A percentile compares a stretch with the other conserved stretches of the same genome.
Evolutionary conservation across 2,797 vertebrate genomes (phyloP).

Genomic region (Thamnophis elegans): DNA sequence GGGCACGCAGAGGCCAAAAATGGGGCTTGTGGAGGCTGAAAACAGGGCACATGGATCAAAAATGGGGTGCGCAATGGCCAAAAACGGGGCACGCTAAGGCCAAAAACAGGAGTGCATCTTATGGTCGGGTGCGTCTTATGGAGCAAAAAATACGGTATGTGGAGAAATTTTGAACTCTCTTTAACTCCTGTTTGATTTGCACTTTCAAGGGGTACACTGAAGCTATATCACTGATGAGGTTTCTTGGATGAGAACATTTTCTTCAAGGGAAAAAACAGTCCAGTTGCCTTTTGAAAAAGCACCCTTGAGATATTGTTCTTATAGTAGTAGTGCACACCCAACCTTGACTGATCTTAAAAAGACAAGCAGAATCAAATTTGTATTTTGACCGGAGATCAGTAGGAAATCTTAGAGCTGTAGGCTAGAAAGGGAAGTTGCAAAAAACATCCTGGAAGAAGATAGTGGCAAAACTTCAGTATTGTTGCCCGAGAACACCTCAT

Average conservation of each 20-base stretch:
- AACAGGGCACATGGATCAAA: too few species aligned
- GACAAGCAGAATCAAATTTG: background rate
- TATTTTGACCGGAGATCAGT: background rate
- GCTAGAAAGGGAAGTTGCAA: background rate
- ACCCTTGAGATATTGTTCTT: background rate
- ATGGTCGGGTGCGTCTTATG: too few species aligned
- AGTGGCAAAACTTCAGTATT: background rate
- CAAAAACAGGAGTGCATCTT: too few species aligned
- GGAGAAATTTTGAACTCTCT: background rate
- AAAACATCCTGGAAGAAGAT: background rate
- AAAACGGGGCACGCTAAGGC: too few species aligned
- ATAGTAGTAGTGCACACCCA: background rate
- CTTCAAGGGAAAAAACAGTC: background rate
- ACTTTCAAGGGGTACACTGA: background rate
- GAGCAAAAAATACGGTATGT: too few species aligned
- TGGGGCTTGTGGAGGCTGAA: too few species aligned
- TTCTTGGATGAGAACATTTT: background rate
- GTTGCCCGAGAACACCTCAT: background rate
- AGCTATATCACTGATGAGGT: background rate
- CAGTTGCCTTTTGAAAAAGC: background rate
- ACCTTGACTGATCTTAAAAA: background rate
- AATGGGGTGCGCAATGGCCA: too few species aligned
- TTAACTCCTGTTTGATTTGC: background rate
- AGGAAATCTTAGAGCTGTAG: background rate
- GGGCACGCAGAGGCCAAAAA: too few species aligned